A percentile compares a stretch with the other conserved stretches of the same genome.
phyloP scores from a whole-genome alignment of 2,797 vertebrate species.

The Sebastes matsubarae region DNA sequence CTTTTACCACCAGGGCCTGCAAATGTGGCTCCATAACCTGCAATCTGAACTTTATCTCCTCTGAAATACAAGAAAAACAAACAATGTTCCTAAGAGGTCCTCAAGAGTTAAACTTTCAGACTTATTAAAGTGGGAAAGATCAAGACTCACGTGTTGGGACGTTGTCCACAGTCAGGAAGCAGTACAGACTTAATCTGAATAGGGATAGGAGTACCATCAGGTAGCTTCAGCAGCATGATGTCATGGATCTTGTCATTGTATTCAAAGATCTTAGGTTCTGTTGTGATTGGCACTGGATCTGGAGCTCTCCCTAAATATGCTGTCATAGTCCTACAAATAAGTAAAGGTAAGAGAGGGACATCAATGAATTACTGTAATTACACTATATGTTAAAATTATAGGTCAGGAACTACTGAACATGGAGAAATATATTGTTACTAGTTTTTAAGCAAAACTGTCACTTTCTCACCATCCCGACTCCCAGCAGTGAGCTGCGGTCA shows the following conservation, averaged over 20 bases:
- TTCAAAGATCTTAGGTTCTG: not conserved
- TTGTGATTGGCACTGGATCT: not conserved
- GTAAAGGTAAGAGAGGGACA: not conserved
- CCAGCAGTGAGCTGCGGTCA: conserved; percentile 37
- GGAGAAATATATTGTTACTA: too few species aligned
- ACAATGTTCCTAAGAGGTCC: too few species aligned
- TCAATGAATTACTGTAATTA: too few species aligned
- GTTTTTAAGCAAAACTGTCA: too few species aligned
- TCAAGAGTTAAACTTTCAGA: too few species aligned
- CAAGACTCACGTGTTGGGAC: not conserved
- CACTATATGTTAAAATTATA: too few species aligned
- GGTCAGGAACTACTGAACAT: too few species aligned
- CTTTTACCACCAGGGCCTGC: fast-evolving
- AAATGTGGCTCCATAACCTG: not conserved
- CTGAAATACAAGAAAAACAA: too few species aligned
- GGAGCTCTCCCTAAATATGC: not conserved
- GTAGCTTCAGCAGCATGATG: conserved; percentile 29
- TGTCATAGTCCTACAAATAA: not conserved
- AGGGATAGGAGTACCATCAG: fast-evolving
- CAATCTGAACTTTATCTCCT: fast-evolving
- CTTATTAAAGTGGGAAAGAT: not conserved
- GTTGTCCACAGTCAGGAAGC: not conserved
- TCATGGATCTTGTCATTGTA: not conserved
- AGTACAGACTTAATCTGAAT: fast-evolving
- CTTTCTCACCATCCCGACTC: not conserved